These are phyloP conservation scores for Prolemur simus DNA, from an alignment of 2,113 vertebrate species.

Conservation along the genomic window DNA sequence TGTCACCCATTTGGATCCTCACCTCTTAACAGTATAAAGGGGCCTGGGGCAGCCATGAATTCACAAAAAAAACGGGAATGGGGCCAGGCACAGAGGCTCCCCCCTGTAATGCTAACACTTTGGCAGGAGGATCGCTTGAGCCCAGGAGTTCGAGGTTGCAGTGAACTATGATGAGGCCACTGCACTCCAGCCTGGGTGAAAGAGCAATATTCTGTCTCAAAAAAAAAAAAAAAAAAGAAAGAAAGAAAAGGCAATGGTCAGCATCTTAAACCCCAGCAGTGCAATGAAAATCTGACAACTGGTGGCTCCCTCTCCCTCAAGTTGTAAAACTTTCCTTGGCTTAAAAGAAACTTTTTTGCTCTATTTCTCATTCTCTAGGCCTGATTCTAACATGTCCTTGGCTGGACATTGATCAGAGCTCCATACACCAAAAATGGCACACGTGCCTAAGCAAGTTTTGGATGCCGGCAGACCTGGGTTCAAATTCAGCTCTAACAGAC, in stretches of 20 bases:
- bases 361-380: not conserved
- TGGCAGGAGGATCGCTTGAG: too few species aligned
- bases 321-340: not conserved
- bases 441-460: not conserved
- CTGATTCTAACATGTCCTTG: not conserved
- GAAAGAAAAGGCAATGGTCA: not conserved
- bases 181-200: too few species aligned
- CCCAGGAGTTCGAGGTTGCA: too few species aligned
- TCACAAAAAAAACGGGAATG: not conserved
- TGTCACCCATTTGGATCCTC: not conserved
- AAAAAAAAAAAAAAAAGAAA: too few species aligned
- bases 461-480: not conserved
- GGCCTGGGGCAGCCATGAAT: not conserved
- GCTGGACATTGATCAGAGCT: not conserved
- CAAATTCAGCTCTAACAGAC: not conserved
- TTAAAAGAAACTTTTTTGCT: constrained; percentile 11
- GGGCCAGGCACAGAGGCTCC: too few species aligned
- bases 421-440: not conserved
- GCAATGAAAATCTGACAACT: not conserved
- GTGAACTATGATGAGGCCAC: too few species aligned
- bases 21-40: not conserved
- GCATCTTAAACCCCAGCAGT: not conserved
- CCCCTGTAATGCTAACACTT: too few species aligned
- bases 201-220: too few species aligned
- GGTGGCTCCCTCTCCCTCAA: not conserved